phyloP scores from a whole-genome alignment of 2,113 vertebrate genomes.

The Baryphthengus martii region DNA sequence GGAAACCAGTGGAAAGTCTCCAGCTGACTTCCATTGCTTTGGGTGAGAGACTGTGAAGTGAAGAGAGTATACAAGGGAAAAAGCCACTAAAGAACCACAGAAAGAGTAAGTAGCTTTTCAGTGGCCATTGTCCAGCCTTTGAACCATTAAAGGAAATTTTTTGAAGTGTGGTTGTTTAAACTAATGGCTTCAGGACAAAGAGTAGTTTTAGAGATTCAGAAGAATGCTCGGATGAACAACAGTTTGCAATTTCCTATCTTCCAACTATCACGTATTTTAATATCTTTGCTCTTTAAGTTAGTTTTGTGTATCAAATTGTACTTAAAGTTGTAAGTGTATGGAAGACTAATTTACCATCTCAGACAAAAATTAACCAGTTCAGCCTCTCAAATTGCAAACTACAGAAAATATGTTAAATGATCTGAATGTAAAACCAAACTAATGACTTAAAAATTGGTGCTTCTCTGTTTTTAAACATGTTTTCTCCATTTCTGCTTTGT shows the following conservation, averaged over 20 bases:
- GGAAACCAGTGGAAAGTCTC: background rate
- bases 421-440: background rate
- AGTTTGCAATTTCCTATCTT: background rate
- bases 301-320: background rate
- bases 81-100: background rate
- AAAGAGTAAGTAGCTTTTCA: background rate
- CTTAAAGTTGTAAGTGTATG: background rate
- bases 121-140: background rate
- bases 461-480: background rate
- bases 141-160: background rate
- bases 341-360: background rate
- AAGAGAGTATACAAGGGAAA: background rate
- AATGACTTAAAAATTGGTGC: background rate
- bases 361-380: background rate
- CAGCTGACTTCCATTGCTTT: background rate
- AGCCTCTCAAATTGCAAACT: background rate
- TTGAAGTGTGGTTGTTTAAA: background rate
- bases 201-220: background rate
- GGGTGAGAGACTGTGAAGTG: background rate
- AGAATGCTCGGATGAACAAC: background rate
- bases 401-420: background rate
- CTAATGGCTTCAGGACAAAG: background rate
- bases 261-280: background rate
- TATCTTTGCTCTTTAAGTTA: background rate
- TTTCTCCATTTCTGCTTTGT: background rate